Evolutionary conservation across 2,888 invertebrate genomes (phyloP), one percentile per base, ranked within the genome.

Genomic region (Eudemis profundana): DNA sequence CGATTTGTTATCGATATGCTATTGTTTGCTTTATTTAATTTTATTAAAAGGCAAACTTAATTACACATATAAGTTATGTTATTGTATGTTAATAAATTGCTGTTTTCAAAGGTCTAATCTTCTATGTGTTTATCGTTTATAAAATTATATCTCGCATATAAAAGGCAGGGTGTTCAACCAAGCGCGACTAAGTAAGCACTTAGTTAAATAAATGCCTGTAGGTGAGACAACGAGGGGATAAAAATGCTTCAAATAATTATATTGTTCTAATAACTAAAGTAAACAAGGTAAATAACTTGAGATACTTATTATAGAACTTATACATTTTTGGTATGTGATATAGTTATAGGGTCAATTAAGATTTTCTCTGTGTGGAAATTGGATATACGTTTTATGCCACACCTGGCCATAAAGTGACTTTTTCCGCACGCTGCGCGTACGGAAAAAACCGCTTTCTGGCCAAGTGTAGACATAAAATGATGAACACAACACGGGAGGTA

Each of bases 151-250:
- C 46, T 46, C 21, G 33, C 33, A 2, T 46, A n/a, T 56, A 56
- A 44, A 56, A 29, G 56, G n/a, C n/a, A 33, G 33, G 56, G 56
- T 12, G 56, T 56, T 44, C 56, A 56, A 27, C 42, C 15, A 56
- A 56, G 44, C 42, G 40, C 40, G 56, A 56, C 42, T 56, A 56
- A 44, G 42, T 42, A 29, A 56, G 56, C 56, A 44, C 56, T 56
- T 56, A 27, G 56, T 56, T 56, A 27, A 27, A 56, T 56, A 56
- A 29, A 42, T 56, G 42, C 42, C 27, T 27, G 42, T 56, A 42
- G 56, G 56, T 56, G 46, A 12, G 27, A 42, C 40, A 40, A 12
- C 1, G 50, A 56, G 42, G 56, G 54, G 54, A 42, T 53, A 56
- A 40, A 53, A 54, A 54, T 40, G 12, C 29, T 29, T 40, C 54